Conservation (phyloP, 2,888 invertebrate genomes). For the Thecophora atra region DNA sequence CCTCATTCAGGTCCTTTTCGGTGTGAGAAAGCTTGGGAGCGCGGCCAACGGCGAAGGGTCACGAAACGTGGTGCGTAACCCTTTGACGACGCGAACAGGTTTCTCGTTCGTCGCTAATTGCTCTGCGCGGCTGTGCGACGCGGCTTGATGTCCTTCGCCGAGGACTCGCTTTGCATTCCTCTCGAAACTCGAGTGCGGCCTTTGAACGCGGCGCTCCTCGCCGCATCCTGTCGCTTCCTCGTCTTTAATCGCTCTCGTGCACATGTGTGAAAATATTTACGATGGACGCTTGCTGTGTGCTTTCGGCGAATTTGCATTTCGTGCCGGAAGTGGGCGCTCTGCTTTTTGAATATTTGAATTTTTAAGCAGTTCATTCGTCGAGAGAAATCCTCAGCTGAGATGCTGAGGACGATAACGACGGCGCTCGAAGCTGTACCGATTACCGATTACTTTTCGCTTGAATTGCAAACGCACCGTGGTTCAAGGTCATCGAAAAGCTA, state of each 20-base stretch:
- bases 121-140: not conserved
- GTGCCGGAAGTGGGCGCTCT: conserved; percentile 31
- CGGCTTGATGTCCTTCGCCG: too few species aligned
- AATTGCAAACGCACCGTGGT: too few species aligned
- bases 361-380: too few species aligned
- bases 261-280: conserved; percentile 3
- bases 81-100: conserved; percentile 18
- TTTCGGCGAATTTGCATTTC: conserved; percentile 22
- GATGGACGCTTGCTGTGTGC: not conserved
- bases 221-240: conserved; percentile 12
- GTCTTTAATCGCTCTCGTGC: conserved; percentile 18
- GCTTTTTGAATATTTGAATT: conserved; percentile 22
- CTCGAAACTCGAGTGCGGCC: conserved; percentile 20
- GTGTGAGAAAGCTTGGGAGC: conserved; percentile 2
- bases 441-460: too few species aligned
- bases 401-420: too few species aligned
- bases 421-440: too few species aligned
- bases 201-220: conserved; percentile 5
- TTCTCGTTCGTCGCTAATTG: conserved; percentile 21
- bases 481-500: too few species aligned
- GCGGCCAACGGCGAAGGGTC: not conserved
- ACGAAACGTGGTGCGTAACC: conserved; percentile 10
- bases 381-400: too few species aligned
- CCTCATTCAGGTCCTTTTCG: not conserved
- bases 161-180: conserved; percentile 5